A percentile compares a stretch with the other conserved stretches of the same genome.
These are phyloP conservation scores for Bathynomus jamesi DNA, from an alignment of 1,140 invertebrate species.

Conservation along the genomic window DNA sequence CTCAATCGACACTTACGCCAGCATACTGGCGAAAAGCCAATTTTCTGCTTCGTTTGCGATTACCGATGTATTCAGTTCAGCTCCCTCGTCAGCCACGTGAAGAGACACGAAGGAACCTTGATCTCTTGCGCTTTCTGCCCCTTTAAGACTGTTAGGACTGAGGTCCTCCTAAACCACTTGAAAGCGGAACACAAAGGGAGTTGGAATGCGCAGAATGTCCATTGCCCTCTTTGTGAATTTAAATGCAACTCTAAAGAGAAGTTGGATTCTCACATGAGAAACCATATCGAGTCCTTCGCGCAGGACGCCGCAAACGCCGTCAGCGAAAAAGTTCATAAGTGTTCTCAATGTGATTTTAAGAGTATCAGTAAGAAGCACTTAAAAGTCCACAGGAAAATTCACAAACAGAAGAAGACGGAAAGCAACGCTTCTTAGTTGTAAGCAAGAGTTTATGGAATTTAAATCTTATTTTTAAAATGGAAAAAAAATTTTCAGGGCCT, in stretches of 20 bases:
- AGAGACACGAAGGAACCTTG: not conserved
- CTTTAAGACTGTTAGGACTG: not conserved
- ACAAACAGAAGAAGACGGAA: too few species aligned
- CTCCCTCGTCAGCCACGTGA: not conserved
- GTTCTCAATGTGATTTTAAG: not conserved
- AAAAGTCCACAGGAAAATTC: not conserved
- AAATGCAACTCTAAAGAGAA: not conserved
- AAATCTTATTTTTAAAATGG: too few species aligned
- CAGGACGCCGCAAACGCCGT: not conserved
- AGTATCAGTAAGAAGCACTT: not conserved
- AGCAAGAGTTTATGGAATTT: too few species aligned
- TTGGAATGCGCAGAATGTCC: not conserved
- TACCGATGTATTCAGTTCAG: not conserved
- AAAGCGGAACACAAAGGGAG: not conserved
- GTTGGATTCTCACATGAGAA: not conserved
- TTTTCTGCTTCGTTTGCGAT: not conserved
- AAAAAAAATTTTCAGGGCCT: too few species aligned
- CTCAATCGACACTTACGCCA: constrained; percentile 11
- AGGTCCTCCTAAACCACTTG: not conserved
- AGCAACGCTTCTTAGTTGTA: too few species aligned
- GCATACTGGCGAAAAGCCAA: constrained; percentile 15
- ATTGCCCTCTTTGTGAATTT: not conserved
- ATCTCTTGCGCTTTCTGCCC: not conserved
- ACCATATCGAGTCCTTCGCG: not conserved
- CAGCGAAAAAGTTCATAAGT: not conserved